Conservation (phyloP, 2,113 vertebrate genomes). For the Ginglymostoma cirratum region DNA sequence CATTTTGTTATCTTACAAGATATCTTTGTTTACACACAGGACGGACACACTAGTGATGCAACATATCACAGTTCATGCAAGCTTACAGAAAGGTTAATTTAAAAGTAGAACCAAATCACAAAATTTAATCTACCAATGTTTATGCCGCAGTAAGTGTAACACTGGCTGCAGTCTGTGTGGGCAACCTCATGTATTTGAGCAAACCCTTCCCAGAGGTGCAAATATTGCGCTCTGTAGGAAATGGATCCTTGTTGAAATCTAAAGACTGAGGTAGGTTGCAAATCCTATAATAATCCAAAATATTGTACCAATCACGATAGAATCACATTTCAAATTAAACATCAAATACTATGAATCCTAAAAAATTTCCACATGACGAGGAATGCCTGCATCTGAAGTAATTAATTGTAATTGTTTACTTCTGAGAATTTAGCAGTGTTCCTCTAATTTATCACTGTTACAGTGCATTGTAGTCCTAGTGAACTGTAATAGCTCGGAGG, state of each 20-base stretch:
- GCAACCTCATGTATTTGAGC: background rate
- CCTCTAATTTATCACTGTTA: background rate
- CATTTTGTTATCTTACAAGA: background rate
- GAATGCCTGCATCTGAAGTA: background rate
- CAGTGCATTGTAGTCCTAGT: background rate
- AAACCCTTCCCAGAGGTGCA: background rate
- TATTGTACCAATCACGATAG: background rate
- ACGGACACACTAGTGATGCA: background rate
- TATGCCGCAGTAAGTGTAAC: background rate
- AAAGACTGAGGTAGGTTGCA: background rate
- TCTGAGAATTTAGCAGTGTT: background rate
- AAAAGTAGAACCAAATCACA: background rate
- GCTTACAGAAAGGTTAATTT: background rate
- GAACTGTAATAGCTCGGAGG: background rate
- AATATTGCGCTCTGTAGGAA: background rate
- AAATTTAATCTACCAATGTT: background rate
- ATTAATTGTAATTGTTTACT: background rate
- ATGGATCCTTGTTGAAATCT: background rate
- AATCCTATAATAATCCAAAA: background rate
- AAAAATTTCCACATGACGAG: conserved; percentile 8
- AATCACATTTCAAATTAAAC: background rate
- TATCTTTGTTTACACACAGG: background rate
- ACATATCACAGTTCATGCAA: background rate
- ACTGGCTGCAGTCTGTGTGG: background rate
- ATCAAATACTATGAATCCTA: background rate